Evolutionary conservation across 2,797 vertebrate species (phyloP), one percentile per base, ranked within the genome.

Genomic region (Karalla daura): DNA sequence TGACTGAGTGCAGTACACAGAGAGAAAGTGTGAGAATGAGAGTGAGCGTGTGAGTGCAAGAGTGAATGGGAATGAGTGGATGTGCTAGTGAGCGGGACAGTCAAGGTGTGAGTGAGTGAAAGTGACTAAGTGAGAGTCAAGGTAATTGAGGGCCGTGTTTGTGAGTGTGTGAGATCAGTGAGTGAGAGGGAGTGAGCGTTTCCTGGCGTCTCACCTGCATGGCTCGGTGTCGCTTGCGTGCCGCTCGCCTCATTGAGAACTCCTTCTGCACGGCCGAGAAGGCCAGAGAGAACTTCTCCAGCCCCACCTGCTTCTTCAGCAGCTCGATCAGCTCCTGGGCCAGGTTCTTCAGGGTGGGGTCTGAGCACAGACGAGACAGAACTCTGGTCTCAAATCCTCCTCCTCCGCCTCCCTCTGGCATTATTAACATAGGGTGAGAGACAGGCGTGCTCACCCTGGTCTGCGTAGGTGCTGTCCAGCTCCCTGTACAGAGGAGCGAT

Each of bases 251-350:
- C 81, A 93, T 92, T n/a, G 78, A 87, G 25, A 96, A 96, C 71
- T 96, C 94, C 76, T 93, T 98, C 91, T 99, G 97, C 43, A 99
- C 96, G 0, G 94, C 88, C 4, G 95, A 95, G 80, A 98, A 99
- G 28, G 95, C 95, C 58, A 96, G 61, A 0, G 98, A 99, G 89
- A 99, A 99, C 1, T 4, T 90, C 82, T 96, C 94, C 47, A 98
- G 85, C 0, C 98, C 97, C 10, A 98, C 95, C 54, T 96, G 88
- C 76, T 92, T 96, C 92, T 98, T 99, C 25, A 99, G 88, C 70
- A 99, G 86, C 58, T 98, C 97, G n/a, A 98, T 96, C 64, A 99
- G 93, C 93, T 99, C 98, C 80, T 98, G 96, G 1, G 98, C 95
- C 60, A 99, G 92, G 83, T 96, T 98, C 93, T 97, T 99, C 74